phyloP scores from a whole-genome alignment of 2,113 vertebrate species.

The Trinectes maculatus region DNA sequence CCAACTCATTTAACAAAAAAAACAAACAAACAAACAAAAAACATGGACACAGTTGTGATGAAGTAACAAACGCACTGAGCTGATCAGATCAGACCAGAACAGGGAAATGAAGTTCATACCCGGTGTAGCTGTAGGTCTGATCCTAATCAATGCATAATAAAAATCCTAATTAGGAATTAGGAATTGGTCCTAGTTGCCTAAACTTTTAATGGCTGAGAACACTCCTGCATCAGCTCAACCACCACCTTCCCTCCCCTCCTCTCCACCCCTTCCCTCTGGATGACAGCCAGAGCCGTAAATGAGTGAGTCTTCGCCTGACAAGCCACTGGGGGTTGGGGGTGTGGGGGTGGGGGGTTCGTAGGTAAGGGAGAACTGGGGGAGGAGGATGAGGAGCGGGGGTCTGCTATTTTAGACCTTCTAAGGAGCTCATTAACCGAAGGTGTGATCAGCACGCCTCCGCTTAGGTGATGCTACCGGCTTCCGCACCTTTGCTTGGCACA shows the following conservation, averaged over 20 bases:
- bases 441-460: slow-evolving; percentile 84
- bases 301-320: slow-evolving; percentile 85
- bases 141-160: no score
- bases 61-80: neutral
- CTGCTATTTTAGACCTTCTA: slow-evolving; percentile 86
- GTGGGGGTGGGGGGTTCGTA: slow-evolving; percentile 43
- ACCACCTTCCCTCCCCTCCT: slow-evolving; percentile 53
- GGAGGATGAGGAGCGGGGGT: slow-evolving; percentile 40
- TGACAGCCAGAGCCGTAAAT: slow-evolving; percentile 78
- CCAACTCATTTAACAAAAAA: neutral
- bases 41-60: neutral
- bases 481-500: slow-evolving; percentile 73
- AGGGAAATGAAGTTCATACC: no score
- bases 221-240: slow-evolving; percentile 15
- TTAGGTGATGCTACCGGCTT: slow-evolving; percentile 75
- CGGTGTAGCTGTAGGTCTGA: no score
- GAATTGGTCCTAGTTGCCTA: no score
- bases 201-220: no score
- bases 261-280: slow-evolving; percentile 44
- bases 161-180: no score
- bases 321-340: slow-evolving; percentile 54
- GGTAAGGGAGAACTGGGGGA: slow-evolving; percentile 49
- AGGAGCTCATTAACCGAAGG: slow-evolving; percentile 89
- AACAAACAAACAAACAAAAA: neutral
- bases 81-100: no score